Evolutionary conservation across 2,113 vertebrate species (phyloP).

Genomic region (Ranitomeya imitator): DNA sequence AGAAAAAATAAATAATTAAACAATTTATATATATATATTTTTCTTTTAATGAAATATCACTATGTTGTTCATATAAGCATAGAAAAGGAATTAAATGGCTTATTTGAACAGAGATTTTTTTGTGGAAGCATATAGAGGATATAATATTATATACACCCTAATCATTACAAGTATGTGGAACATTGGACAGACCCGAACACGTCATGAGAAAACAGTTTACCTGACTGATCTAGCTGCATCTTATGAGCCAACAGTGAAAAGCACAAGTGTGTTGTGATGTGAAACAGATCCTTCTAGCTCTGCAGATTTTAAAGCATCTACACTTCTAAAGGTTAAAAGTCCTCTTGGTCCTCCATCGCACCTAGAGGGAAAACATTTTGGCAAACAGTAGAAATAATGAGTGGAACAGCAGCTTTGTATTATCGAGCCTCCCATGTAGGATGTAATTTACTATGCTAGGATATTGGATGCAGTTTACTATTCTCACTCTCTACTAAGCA

Average conservation of each 20-base stretch:
- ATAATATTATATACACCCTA: not conserved
- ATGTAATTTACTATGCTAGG: slow-evolving; percentile 20
- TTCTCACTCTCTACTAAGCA: slow-evolving; percentile 24
- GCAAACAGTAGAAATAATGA: slow-evolving; percentile 38
- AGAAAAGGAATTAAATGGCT: too few relatives aligned
- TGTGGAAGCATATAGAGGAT: not conserved
- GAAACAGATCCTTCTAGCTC: slow-evolving; percentile 9
- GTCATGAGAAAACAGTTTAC: slow-evolving; percentile 6
- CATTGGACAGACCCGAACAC: slow-evolving; percentile 1
- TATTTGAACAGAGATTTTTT: not conserved
- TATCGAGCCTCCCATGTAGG: slow-evolving; percentile 22
- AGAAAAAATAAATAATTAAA: too few relatives aligned
- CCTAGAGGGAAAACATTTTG: slow-evolving; percentile 35
- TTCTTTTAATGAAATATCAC: too few relatives aligned
- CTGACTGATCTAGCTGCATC: not conserved
- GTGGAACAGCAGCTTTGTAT: slow-evolving; percentile 39
- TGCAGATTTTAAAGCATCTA: slow-evolving; percentile 28
- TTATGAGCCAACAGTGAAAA: not conserved
- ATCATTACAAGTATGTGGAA: not conserved
- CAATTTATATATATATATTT: too few relatives aligned
- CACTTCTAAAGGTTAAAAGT: slow-evolving; percentile 30
- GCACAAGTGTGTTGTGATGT: slow-evolving; percentile 35
- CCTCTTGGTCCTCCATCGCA: slow-evolving; percentile 2
- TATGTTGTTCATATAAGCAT: too few relatives aligned
- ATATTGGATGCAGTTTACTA: not conserved